These are phyloP conservation scores for Malurus splendens DNA, from an alignment of 2,797 vertebrate genomes.

Conservation along the genomic window DNA sequence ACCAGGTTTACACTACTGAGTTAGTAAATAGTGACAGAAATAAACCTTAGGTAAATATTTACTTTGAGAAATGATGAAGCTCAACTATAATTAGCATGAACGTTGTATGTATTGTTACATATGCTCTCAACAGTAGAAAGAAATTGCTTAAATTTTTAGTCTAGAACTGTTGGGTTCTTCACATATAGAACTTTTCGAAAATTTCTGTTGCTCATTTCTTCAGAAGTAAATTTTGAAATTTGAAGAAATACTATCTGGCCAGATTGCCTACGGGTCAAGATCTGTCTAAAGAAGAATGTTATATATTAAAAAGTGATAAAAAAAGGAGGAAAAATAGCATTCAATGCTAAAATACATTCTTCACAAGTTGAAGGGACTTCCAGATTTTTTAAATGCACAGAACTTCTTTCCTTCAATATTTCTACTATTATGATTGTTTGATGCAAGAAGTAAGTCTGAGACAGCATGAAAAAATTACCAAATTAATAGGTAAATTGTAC, in stretches of 20 bases:
- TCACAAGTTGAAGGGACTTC: neutral
- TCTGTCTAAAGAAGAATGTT: neutral
- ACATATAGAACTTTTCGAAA: neutral
- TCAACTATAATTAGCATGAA: constrained; percentile 14
- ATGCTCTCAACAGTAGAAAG: neutral
- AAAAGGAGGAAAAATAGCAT: neutral
- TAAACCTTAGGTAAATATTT: neutral
- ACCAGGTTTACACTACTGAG: neutral
- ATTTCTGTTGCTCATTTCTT: neutral
- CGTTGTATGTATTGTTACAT: constrained; percentile 34
- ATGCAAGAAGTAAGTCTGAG: neutral
- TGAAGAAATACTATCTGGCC: neutral
- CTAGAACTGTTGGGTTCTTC: neutral
- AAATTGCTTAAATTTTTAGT: neutral
- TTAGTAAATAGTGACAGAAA: neutral
- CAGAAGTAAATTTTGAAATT: neutral
- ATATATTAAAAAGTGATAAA: neutral
- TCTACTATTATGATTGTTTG: neutral
- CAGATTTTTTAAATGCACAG: neutral
- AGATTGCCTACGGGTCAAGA: neutral
- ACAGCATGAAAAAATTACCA: neutral
- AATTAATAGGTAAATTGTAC: neutral
- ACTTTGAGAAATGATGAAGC: neutral
- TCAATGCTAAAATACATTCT: neutral
- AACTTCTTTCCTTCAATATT: neutral